Evolutionary conservation across 2,797 vertebrate species (phyloP).

Genomic region (Tangara arthus): DNA sequence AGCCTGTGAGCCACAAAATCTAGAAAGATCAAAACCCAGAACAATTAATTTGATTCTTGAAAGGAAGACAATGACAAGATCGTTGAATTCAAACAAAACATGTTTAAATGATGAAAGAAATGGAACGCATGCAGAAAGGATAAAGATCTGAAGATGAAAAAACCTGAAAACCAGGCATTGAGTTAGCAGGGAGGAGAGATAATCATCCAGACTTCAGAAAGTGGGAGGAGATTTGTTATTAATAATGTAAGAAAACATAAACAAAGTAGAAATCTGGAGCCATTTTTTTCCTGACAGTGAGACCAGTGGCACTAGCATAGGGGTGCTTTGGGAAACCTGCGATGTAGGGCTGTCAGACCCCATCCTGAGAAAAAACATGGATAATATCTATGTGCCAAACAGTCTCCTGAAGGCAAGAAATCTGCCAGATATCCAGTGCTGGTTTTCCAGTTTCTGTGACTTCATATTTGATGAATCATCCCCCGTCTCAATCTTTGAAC

Average conservation of each 20-base stretch:
- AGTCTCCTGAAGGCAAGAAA: background rate
- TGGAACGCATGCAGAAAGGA: background rate
- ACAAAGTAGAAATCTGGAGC: background rate
- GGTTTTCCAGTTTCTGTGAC: background rate
- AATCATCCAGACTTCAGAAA: background rate
- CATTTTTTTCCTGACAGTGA: background rate
- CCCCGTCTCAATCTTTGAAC: background rate
- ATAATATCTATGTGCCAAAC: background rate
- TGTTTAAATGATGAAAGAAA: background rate
- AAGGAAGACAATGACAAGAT: background rate
- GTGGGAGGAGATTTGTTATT: background rate
- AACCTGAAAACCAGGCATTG: background rate
- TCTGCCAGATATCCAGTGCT: background rate
- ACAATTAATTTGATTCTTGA: background rate
- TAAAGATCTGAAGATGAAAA: background rate
- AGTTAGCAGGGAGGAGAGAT: background rate
- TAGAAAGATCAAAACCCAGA: background rate
- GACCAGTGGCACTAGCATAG: background rate
- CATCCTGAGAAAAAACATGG: background rate
- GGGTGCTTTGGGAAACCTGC: background rate
- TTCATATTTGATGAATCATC: background rate
- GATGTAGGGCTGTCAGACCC: background rate
- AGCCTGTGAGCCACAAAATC: background rate
- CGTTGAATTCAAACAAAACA: background rate
- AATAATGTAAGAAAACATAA: background rate